Conservation (phyloP, 2,113 vertebrate genomes). For the Thamnaconus septentrionalis region DNA sequence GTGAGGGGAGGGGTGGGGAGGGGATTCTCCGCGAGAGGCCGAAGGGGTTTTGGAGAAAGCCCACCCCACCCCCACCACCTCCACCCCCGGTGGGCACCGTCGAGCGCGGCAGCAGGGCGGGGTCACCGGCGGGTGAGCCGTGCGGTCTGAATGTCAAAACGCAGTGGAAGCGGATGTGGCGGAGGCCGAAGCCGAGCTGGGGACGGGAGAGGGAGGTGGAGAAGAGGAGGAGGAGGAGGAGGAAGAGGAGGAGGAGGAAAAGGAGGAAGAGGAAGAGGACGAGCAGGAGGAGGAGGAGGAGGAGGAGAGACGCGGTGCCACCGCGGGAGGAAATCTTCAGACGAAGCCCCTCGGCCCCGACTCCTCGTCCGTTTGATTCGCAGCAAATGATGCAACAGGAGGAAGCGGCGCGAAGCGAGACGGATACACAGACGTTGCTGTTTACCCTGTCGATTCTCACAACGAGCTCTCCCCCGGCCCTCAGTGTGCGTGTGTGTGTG, state of each 20-base stretch:
- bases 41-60: conserved; percentile 16
- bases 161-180: conserved; percentile 1
- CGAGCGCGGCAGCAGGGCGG: conserved; percentile 9
- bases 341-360: neutral
- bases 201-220: conserved; percentile 8
- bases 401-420: neutral
- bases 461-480: neutral
- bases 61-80: too few relatives aligned
- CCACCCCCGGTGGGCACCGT: conserved; percentile 17
- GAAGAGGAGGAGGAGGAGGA: too few relatives aligned
- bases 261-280: conserved; percentile 1
- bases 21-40: conserved; percentile 35
- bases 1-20: neutral
- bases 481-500: conserved; percentile 9
- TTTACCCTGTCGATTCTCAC: conserved; percentile 17
- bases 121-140: conserved; percentile 44
- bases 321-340: neutral
- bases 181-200: neutral
- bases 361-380: neutral
- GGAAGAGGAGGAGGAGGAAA: conserved; percentile 27
- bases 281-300: conserved; percentile 33
- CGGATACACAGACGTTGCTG: neutral
- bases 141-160: neutral
- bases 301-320: neutral
- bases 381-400: conserved; percentile 7